phyloP scores from a whole-genome alignment of 2,113 vertebrate genomes.

The Rhombomys opimus region DNA sequence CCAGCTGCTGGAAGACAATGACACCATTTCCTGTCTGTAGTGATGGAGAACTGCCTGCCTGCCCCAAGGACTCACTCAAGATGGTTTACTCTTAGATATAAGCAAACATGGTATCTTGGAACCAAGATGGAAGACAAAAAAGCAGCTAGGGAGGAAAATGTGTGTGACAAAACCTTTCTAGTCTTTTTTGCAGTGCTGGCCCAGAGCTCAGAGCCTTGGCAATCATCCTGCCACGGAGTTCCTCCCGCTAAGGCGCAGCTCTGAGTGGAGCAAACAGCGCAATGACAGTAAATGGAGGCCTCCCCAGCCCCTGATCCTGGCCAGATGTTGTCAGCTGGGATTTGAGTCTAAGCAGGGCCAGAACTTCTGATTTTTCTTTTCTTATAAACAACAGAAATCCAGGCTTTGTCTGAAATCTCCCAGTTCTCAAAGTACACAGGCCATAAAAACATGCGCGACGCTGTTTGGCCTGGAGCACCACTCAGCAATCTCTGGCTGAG shows the following conservation, averaged over 20 bases:
- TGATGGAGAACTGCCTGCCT: not conserved
- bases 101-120: not conserved
- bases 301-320: no score
- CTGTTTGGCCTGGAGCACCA: fast-evolving
- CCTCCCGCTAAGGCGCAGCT: not conserved
- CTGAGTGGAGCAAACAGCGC: not conserved
- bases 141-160: not conserved
- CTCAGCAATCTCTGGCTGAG: not conserved
- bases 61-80: not conserved
- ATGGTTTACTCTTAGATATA: not conserved
- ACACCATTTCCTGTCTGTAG: not conserved
- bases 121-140: not conserved
- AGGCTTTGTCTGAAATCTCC: not conserved
- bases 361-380: not conserved
- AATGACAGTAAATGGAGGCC: not conserved
- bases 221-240: not conserved
- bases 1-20: not conserved
- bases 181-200: not conserved
- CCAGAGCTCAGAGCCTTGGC: not conserved
- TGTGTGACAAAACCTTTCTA: not conserved
- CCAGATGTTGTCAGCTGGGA: not conserved
- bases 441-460: not conserved
- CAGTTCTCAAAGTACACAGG: not conserved
- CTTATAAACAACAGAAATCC: constrained; percentile 25
- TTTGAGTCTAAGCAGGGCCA: not conserved